Evolutionary conservation across 2,888 invertebrate genomes (phyloP).

Genomic region (Gastrophysa polygoni): DNA sequence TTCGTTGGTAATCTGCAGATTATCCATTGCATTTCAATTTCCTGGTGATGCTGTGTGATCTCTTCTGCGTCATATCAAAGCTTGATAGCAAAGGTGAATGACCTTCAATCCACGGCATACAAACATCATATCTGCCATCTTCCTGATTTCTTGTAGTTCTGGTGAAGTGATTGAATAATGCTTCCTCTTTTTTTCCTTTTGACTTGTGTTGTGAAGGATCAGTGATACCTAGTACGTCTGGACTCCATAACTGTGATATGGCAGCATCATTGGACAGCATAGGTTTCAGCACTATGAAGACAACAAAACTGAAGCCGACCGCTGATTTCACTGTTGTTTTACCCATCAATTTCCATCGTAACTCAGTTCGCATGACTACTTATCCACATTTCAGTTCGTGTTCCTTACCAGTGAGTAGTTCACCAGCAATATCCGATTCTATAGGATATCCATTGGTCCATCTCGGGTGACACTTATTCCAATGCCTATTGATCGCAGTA

Average conservation of each 20-base stretch:
- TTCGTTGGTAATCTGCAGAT: background rate
- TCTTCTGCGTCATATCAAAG: background rate
- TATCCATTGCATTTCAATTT: background rate
- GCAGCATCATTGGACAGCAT: background rate
- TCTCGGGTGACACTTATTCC: too few relatives aligned
- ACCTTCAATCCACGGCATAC: too few relatives aligned
- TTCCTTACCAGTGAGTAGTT: background rate
- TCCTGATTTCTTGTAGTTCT: background rate
- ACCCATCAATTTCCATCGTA: background rate
- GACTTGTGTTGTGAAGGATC: background rate
- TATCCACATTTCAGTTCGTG: background rate
- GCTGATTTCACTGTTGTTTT: background rate
- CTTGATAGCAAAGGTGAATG: too few relatives aligned
- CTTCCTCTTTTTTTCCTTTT: background rate
- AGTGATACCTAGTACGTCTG: background rate
- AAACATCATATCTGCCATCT: background rate
- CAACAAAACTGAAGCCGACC: background rate
- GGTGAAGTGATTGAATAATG: background rate
- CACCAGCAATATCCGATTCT: background rate
- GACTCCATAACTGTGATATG: background rate
- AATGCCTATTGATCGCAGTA: background rate
- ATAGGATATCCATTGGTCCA: background rate
- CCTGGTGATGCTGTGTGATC: background rate
- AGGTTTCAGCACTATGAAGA: background rate
- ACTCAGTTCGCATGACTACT: background rate